Evolutionary conservation across 2,797 vertebrate species (phyloP), one percentile per base, ranked within the genome.

Genomic region (Clarias fuscus): DNA sequence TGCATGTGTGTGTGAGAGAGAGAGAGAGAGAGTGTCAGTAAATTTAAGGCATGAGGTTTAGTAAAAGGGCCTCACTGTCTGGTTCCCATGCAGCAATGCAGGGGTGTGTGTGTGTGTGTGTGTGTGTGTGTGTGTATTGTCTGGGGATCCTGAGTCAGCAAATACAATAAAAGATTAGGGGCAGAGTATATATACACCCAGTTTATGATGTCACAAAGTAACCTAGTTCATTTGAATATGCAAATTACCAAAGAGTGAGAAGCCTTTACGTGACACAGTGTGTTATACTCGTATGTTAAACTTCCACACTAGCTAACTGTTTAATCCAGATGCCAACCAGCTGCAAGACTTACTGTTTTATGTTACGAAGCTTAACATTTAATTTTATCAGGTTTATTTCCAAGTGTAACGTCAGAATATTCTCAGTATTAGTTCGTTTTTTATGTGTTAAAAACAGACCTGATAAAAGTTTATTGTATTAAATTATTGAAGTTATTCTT

Each of bases 11-110:
- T 37, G 68, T 37, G 70, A 13, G 18, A 24, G 68, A 40, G 67
- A 70, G 30, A 70, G 67, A 37, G 30, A 70, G 67, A 33, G 6
- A 37, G 7, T 22, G 43, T 58, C 27, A 33, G 30, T 24, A 1
- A 62, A 79, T 79, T 79, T 79, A 37, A 79, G 11, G 58, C 58
- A 79, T 62, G 76, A 62, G 77, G 58, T 80, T 40, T 30, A 37
- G 75, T 8, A 33, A 6, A 61, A 22, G 20, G 27, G 61, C 33
- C 76, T 78, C 27, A 61, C 76, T 62, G 58, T 79, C 58, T 79
- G 13, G 33, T 80, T 80, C 59, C 59, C 77, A 43, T 80, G 77
- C 77, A 80, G 77, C 77, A 80, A 64, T 83, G 53, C 48, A 70
- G 64, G 30, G 2, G 43, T 83, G 30, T 37, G 81, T 82, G 80